phyloP scores from a whole-genome alignment of 2,888 invertebrate species.

The Pollenia angustigena region DNA sequence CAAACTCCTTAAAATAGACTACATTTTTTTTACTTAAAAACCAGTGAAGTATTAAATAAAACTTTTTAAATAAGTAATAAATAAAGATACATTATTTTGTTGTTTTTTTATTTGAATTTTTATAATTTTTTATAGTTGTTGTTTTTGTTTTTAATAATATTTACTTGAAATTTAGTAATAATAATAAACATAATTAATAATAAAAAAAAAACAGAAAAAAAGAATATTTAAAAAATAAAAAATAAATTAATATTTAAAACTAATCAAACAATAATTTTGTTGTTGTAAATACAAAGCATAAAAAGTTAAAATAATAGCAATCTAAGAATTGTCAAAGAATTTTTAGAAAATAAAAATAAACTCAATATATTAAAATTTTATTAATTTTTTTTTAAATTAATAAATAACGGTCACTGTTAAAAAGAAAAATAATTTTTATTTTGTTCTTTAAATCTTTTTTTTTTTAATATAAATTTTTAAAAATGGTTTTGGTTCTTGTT shows the following conservation, averaged over 20 bases:
- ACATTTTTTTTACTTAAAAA: neutral
- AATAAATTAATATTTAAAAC: conserved; percentile 72
- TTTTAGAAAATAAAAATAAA: conserved; percentile 16
- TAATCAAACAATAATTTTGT: conserved; percentile 61
- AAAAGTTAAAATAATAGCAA: conserved; percentile 16
- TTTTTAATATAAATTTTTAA: conserved; percentile 53
- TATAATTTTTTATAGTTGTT: conserved; percentile 34
- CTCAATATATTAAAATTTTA: conserved; percentile 38
- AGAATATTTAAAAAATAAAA: conserved; percentile 49
- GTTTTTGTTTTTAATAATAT: conserved; percentile 53
- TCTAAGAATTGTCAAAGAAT: neutral
- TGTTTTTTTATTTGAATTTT: conserved; percentile 47
- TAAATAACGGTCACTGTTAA: conserved; percentile 55
- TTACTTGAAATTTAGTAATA: conserved; percentile 60
- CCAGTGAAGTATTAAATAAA: neutral
- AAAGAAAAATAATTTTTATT: conserved; percentile 39
- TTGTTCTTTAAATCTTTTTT: conserved; percentile 19
- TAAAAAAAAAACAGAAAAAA: conserved; percentile 57
- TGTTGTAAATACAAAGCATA: conserved; percentile 14
- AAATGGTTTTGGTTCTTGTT: conserved; percentile 66
- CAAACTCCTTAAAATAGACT: neutral
- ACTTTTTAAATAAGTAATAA: neutral
- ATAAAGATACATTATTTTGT: conserved; percentile 29
- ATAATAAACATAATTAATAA: conserved; percentile 59
- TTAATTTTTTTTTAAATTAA: conserved; percentile 7